Base-by-base conservation (phyloP, 2,797 vertebrate species). In the Labroides dimidiatus region DNA sequence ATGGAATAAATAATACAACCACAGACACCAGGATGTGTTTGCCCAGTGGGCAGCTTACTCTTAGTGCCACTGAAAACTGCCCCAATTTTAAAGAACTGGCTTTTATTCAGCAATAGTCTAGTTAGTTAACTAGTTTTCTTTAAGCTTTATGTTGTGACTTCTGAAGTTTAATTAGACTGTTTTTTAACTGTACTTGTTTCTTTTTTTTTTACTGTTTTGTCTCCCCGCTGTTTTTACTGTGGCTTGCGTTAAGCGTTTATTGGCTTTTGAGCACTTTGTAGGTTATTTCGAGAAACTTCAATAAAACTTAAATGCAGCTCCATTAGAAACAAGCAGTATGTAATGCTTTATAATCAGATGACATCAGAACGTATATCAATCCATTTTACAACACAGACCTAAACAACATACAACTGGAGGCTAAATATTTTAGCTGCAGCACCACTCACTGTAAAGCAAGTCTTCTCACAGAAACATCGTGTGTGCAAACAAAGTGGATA, bases 211-310 rank as follows among this genome's bases (percentile, higher is more conserved):
- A 57, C 42, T 67, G 45, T 43, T 57, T 6, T 0, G 4, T 52
- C 52, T 39, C 30, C 17, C 52, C 47, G 37, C 63, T 65, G 30
- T 33, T 80, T 65, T 83, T 57, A 68, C 37, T 49, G 50, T 45
- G 21, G 17, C 39, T 65, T 36, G 15, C 58, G 49, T 71, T 42
- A 64, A 50, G 4, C 19, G 21, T 16, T 53, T 33, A 64, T 6
- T 42, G 56, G 33, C 58, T 56, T 16, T 55, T 66, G 61, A 72
- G 64, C 48, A 63, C 58, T 74, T 62, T 62, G 44, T 21, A 49
- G 23, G 56, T 62, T 61, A 72, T 72, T 78, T 77, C 66, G 61
- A 62, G 77, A 76, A 64, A 67, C 19, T 58, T 54, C 47, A 74
- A 69, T 77, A 56, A 80, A 73, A 65, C 15, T 33, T 45, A 51